Conservation (phyloP, 2,113 vertebrate genomes). For the Platichthys stellatus region DNA sequence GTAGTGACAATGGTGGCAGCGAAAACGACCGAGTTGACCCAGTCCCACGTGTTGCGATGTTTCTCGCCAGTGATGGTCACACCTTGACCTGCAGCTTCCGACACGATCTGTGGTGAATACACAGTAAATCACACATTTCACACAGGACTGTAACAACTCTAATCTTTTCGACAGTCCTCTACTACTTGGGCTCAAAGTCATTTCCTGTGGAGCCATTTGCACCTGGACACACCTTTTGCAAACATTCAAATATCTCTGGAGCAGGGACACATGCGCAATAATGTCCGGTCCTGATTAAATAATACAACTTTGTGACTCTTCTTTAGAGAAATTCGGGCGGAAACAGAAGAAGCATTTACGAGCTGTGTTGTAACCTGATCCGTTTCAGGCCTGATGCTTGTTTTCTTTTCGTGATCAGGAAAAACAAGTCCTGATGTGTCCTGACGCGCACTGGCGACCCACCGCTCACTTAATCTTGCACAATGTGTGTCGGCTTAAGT, state of each 20-base stretch:
- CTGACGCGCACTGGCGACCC: not conserved
- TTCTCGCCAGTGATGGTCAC: constrained; percentile 91
- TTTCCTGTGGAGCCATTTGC: not conserved
- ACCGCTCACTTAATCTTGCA: not conserved
- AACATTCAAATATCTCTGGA: constrained; percentile 12
- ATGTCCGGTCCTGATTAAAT: too few species aligned
- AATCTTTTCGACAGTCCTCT: not conserved
- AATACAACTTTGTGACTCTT: not conserved
- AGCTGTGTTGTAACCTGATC: not conserved
- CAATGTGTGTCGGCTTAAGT: not conserved
- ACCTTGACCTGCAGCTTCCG: constrained; percentile 89
- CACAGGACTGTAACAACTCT: not conserved
- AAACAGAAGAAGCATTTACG: not conserved
- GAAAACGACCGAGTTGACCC: constrained; percentile 94
- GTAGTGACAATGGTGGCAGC: constrained; percentile 97
- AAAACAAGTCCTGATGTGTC: constrained; percentile 39
- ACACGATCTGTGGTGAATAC: constrained; percentile 83
- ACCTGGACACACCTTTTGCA: constrained; percentile 27
- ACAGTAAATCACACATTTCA: not conserved
- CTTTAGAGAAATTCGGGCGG: not conserved
- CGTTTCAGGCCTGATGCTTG: not conserved
- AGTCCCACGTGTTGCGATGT: constrained; percentile 92
- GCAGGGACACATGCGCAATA: not conserved
- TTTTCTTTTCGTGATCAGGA: constrained; percentile 2
- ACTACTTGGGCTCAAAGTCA: not conserved